Evolutionary conservation across 2,113 vertebrate genomes (phyloP).

Genomic region (Regulus satrapa): DNA sequence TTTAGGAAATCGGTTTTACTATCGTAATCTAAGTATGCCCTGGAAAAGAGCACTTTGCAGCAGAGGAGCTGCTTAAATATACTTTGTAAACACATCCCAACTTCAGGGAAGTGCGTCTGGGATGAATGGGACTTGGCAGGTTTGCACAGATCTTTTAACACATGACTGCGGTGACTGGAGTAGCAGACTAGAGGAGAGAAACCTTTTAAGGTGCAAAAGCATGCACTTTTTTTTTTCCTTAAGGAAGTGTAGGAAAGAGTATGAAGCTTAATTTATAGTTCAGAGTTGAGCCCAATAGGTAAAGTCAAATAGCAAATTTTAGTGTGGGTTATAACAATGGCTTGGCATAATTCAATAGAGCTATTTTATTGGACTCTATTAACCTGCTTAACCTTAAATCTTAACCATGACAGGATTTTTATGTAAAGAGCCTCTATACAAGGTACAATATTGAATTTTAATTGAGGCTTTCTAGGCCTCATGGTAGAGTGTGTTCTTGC

Average conservation of each 20-base stretch:
- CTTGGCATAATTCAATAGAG: slow-evolving; percentile 45
- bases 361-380: slow-evolving; percentile 63
- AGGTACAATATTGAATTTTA: slow-evolving; percentile 63
- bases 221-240: background rate
- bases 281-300: background rate
- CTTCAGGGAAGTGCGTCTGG: background rate
- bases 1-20: background rate
- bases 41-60: background rate
- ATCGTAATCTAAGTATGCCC: background rate
- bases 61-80: background rate
- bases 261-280: background rate
- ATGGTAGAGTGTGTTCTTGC: background rate
- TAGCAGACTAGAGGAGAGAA: slow-evolving; percentile 14
- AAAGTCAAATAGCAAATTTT: background rate
- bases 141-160: slow-evolving; percentile 19
- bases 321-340: background rate
- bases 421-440: slow-evolving; percentile 40
- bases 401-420: slow-evolving; percentile 53
- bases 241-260: background rate
- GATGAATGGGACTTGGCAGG: slow-evolving; percentile 49
- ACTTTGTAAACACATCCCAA: slow-evolving; percentile 7
- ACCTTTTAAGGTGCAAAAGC: slow-evolving; percentile 13
- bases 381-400: slow-evolving; percentile 67
- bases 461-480: slow-evolving; percentile 48
- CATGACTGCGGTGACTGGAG: slow-evolving; percentile 14